Evolutionary conservation across 2,888 invertebrate genomes (phyloP), one percentile per base, ranked within the genome.

Genomic region (Sminthurinus aureus): DNA sequence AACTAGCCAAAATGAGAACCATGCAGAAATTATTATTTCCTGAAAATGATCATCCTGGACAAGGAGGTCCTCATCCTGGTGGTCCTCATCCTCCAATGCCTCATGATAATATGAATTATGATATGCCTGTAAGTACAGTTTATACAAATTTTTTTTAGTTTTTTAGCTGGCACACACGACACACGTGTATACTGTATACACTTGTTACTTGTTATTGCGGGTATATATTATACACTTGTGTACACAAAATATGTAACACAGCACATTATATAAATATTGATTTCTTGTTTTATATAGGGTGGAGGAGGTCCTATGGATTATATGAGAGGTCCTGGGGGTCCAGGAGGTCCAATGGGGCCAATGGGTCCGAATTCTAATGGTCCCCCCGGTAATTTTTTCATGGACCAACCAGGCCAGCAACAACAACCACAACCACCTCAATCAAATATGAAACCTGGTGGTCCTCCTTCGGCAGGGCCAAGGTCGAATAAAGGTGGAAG

Each of bases 1-100:
- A 97, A 89, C 91, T 98, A 79, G 98, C 97, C 8, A 96, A 95
- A 85, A 93, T 98, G 86, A 91, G 95, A 86, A 97, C 97, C 92
- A 96, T 98, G 94, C 96, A 97, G 89, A 95, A 96, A 90, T 81
- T 88, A 67, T 91, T 98, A 83, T 97, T 97, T 91, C 96, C 96
- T 0, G 87, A 88, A 26, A 86, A 87, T 75, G 87, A 88, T 73
- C 87, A 85, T 38, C 84, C 78, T 18, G 83, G 85, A 24, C 85
- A 80, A 69, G 84, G 84, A 24, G 85, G 85, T 15, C 85, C 84
- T 64, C 81, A 84, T 13, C 38, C 38, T 38, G 38, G 38, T 38
- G 38, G 38, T 11, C 87, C 86, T n/a, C 87, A 86, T 75, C 88
- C 88, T 26, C 85, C 86, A 74, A 58, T 88, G 76, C 87, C 88